Percentiles rank a stretch among this genome's conserved stretches.
Conservation (phyloP, 2,113 vertebrate species). For the Pseudolaguvia tuberculata region DNA sequence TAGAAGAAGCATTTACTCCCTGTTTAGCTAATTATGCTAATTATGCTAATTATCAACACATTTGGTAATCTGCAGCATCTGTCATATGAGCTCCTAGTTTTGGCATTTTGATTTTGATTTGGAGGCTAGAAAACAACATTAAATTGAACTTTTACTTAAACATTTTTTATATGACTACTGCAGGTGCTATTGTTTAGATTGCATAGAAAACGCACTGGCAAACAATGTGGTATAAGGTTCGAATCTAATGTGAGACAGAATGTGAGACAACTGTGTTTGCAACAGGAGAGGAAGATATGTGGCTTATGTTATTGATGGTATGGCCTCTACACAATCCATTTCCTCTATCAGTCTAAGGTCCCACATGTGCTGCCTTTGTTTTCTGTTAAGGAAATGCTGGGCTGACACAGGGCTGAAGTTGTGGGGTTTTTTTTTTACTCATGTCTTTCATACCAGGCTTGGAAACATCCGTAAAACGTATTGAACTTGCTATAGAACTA, state of each 20-base stretch:
- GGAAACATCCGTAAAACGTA: not conserved
- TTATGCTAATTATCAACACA: not conserved
- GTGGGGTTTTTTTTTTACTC: slow-evolving; percentile 69
- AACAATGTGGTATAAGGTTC: not conserved
- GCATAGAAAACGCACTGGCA: not conserved
- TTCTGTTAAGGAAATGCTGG: slow-evolving; percentile 69
- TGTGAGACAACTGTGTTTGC: slow-evolving; percentile 39
- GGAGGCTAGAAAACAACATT: no score
- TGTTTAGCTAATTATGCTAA: no score
- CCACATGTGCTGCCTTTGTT: slow-evolving; percentile 63
- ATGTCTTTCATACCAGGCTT: slow-evolving; percentile 33
- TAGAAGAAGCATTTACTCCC: no score
- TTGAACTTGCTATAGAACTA: slow-evolving; percentile 7
- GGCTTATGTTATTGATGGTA: slow-evolving; percentile 74
- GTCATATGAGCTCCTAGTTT: slow-evolving; percentile 23
- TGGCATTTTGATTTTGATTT: slow-evolving; percentile 7
- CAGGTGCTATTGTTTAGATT: not conserved
- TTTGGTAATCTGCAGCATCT: slow-evolving; percentile 26
- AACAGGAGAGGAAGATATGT: slow-evolving; percentile 52
- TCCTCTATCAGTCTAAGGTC: slow-evolving; percentile 66
- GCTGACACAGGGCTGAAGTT: slow-evolving; percentile 64
- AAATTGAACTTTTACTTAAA: not conserved
- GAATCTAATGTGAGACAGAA: slow-evolving; percentile 1
- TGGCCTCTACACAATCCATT: slow-evolving; percentile 57
- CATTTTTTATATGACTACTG: not conserved